phyloP scores from a whole-genome alignment of 2,888 invertebrate species.

The Panopea generosa region DNA sequence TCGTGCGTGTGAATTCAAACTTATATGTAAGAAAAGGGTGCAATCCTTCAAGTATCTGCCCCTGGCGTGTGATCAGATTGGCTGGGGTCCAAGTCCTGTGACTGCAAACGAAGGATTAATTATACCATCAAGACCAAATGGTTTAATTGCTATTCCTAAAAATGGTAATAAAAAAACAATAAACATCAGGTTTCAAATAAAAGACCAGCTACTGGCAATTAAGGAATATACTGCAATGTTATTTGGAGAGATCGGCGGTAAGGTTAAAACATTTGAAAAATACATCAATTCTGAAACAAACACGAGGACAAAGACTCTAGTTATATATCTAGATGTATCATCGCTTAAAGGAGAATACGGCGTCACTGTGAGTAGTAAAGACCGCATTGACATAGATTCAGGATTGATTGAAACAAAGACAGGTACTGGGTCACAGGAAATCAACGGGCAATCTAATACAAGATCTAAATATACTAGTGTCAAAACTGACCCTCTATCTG shows the following conservation, averaged over 20 bases:
- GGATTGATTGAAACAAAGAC: too few species aligned
- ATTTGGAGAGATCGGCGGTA: conserved; percentile 11
- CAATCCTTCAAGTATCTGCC: conserved; percentile 40
- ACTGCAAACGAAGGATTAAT: conserved; percentile 51
- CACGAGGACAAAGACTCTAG: conserved; percentile 5
- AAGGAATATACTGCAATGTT: conserved; percentile 15
- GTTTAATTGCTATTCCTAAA: conserved; percentile 43
- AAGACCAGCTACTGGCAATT: too few species aligned
- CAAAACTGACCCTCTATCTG: too few species aligned
- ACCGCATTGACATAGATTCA: not conserved
- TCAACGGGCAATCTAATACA: too few species aligned
- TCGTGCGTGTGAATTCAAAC: conserved; percentile 55
- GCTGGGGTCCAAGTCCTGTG: conserved; percentile 63
- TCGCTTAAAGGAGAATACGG: conserved; percentile 52
- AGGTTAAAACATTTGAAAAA: conserved; percentile 11
- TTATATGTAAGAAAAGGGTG: conserved; percentile 40
- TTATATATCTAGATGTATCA: conserved; percentile 21
- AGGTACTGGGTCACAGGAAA: too few species aligned
- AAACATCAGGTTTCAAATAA: conserved; percentile 31
- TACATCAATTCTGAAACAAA: not conserved
- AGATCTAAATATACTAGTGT: too few species aligned
- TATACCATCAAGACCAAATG: conserved; percentile 58
- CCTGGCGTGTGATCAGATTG: conserved; percentile 43
- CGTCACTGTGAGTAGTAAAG: conserved; percentile 4
- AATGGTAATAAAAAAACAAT: conserved; percentile 28